These are phyloP conservation scores for Kryptopterus vitreolus DNA, from an alignment of 2,797 vertebrate species.

Conservation along the genomic window DNA sequence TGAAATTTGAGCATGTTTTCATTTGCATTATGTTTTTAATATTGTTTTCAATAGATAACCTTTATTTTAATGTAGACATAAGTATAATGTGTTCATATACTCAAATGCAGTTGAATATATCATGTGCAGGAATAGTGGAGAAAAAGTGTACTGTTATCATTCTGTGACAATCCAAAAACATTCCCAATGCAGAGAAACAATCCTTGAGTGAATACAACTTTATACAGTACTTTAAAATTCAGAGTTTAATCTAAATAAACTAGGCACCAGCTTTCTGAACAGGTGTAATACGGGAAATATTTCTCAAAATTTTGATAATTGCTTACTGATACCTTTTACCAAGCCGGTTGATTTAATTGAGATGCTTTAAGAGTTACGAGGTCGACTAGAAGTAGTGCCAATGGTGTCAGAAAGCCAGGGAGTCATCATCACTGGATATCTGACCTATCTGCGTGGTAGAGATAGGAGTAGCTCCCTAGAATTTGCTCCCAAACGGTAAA, in stretches of 20 bases:
- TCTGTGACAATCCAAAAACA: background rate
- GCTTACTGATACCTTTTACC: background rate
- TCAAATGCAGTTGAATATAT: slow-evolving; percentile 16
- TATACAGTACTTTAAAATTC: background rate
- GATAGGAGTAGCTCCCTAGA: no score
- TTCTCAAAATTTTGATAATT: no score
- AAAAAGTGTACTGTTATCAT: background rate
- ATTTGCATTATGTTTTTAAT: no score
- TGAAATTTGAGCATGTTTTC: no score
- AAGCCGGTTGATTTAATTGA: background rate
- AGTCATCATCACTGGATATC: background rate
- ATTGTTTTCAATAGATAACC: no score
- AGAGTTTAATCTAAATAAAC: background rate
- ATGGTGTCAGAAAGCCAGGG: background rate
- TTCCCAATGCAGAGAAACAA: background rate
- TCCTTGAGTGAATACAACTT: background rate
- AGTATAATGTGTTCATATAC: no score
- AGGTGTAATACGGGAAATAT: no score
- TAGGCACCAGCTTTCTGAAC: background rate
- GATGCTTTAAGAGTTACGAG: background rate
- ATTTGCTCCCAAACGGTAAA: background rate
- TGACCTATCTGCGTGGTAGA: background rate
- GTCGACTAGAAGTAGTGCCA: background rate
- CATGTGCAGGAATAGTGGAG: background rate
- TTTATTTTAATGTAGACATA: no score